Conservation (phyloP, 2,888 invertebrate genomes). For the Oasisia sp. region DNA sequence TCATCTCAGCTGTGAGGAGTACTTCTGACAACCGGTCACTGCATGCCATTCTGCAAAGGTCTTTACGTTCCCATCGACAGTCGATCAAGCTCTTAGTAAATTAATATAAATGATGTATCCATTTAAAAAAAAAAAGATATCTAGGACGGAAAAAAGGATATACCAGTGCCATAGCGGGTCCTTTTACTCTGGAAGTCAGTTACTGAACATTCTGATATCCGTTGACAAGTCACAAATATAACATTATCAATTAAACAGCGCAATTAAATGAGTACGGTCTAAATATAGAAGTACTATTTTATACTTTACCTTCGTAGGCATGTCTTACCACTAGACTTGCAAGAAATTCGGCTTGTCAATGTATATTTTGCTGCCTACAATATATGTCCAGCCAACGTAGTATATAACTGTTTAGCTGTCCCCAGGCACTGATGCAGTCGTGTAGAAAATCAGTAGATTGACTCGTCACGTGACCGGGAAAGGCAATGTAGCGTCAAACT, state of each 20-base stretch:
- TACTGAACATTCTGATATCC: no score
- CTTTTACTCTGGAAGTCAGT: neutral
- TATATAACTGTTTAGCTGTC: neutral
- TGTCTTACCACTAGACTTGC: neutral
- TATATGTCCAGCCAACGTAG: neutral
- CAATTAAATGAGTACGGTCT: no score
- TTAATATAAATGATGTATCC: no score
- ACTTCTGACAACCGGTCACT: neutral
- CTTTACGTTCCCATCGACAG: no score
- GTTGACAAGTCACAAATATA: no score
- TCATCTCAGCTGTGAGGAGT: neutral
- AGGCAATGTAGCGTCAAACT: neutral
- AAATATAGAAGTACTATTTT: no score
- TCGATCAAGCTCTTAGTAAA: neutral
- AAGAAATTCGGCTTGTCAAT: neutral
- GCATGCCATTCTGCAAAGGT: neutral
- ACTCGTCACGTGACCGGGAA: neutral
- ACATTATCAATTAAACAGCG: no score
- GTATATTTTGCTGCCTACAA: no score
- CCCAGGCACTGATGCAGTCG: neutral
- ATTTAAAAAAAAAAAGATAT: no score
- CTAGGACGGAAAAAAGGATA: no score
- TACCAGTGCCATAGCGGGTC: neutral
- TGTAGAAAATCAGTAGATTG: neutral
- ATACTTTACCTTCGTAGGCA: neutral